A percentile compares a stretch with the other conserved stretches of the same genome.
These are phyloP conservation scores for Callinectes sapidus DNA, from an alignment of 2,888 invertebrate genomes.

Conservation along the genomic window DNA sequence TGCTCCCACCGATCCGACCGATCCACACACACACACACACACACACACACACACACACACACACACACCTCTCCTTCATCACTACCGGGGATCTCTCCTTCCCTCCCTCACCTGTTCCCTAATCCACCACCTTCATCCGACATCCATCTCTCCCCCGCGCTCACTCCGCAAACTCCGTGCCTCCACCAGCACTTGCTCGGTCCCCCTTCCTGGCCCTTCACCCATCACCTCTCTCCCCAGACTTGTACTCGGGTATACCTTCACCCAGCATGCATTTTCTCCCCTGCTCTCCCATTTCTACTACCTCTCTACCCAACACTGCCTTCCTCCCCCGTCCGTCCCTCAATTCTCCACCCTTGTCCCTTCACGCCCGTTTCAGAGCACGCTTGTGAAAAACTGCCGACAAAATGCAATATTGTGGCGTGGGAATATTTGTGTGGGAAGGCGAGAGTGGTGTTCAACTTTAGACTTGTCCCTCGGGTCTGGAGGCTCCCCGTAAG, in stretches of 20 bases:
- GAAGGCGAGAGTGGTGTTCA: constrained; percentile 48
- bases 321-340: background rate
- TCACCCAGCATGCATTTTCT: background rate
- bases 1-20: background rate
- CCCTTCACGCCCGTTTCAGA: constrained; percentile 7
- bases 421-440: constrained; percentile 52
- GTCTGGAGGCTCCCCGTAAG: background rate
- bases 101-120: background rate
- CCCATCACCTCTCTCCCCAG: background rate
- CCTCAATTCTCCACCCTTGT: background rate
- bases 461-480: constrained; percentile 40
- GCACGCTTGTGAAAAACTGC: background rate
- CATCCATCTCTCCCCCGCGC: background rate
- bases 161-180: background rate
- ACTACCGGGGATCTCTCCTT: background rate
- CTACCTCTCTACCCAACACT: background rate
- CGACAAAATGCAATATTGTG: constrained; percentile 49
- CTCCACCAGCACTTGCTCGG: background rate
- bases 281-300: background rate
- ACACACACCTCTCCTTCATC: background rate
- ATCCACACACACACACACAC: too few relatives aligned
- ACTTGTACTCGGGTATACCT: background rate
- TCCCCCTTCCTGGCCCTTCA: background rate
- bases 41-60: too few relatives aligned
- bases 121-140: background rate